Evolutionary conservation across 2,797 vertebrate genomes (phyloP), one percentile per base, ranked within the genome.

Genomic region (Chanos chanos): DNA sequence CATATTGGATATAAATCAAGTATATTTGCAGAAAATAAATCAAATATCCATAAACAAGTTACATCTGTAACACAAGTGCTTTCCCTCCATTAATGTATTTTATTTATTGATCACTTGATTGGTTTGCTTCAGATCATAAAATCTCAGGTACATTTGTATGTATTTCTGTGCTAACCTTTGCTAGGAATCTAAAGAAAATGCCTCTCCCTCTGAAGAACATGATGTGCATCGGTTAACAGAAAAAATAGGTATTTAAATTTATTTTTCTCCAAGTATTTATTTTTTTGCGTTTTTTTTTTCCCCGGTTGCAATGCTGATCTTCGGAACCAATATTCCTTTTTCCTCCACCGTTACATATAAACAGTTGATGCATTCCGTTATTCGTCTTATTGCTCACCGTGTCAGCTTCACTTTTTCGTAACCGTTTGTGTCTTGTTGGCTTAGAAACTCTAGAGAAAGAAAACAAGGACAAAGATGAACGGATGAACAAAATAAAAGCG

Each of bases 401-500:
- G 48, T 5, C 9, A 13, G 4, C 16, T 49, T 12, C 54, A 18
- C 66, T 30, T 9, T 59, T 3, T 55, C 6, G 7, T n/a, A 28
- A 12, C 41, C 10, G 4, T 40, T 63, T 25, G 4, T 4, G 33
- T 19, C 52, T 58, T 52, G 49, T 55, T 52, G 12, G n/a, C n/a
- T n/a, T 31, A 91, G 89, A 77, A 55, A 33, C 71, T 2, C 71
- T 99, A 3, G 86, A 94, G 78, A 92, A 90, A 66, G 88, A 88
- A 69, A 88, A 76, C 72, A 93, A 89, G 64, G 92, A 90, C 40
- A 97, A 91, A 74, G 91, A 94, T 1, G 94, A 94, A 56, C 96
- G 86, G 80, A 87, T 93, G 77, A 94, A 86, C 79, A 99, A 97
- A 85, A 91, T 99, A 56, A 99, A 97, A 81, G 85, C 93, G 8